These are phyloP conservation scores for Melangyna quadrimaculata DNA, from an alignment of 2,888 invertebrate genomes.

Conservation along the genomic window DNA sequence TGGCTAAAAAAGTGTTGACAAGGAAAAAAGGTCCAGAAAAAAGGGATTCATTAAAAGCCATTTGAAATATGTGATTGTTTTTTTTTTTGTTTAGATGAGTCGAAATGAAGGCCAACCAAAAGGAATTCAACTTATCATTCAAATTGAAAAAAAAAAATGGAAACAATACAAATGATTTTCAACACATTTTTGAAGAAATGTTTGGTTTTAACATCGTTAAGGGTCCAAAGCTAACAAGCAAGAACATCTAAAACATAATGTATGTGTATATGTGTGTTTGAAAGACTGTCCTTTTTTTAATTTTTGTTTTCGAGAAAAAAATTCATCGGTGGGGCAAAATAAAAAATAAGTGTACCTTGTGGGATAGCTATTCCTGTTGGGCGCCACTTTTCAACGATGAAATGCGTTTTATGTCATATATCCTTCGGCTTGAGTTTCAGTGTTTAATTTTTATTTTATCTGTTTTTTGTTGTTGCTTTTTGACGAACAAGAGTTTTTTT, in stretches of 20 bases:
- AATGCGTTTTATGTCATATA: constrained; percentile 37
- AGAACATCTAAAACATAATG: neutral
- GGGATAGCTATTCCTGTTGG: constrained; percentile 21
- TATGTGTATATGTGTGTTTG: neutral
- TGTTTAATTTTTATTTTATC: constrained; percentile 2
- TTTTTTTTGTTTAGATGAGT: neutral
- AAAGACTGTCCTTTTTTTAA: neutral
- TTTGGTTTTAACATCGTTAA: constrained; percentile 28
- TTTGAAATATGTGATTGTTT: neutral
- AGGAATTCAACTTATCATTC: neutral
- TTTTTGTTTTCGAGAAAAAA: neutral
- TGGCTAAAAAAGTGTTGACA: neutral
- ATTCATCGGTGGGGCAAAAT: neutral
- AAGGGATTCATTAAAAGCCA: neutral
- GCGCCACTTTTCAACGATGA: constrained; percentile 35
- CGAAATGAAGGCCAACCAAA: neutral
- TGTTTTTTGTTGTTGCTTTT: neutral
- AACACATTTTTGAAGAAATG: constrained; percentile 20
- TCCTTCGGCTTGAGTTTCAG: constrained; percentile 8
- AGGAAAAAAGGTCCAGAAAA: neutral
- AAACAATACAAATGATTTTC: neutral
- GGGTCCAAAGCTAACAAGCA: constrained; percentile 2
- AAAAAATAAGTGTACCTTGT: constrained; percentile 7
- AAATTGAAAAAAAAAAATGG: constrained; percentile 3
- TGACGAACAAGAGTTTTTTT: constrained; percentile 12